A percentile compares a stretch with the other conserved stretches of the same genome.
Conservation (phyloP, 1,140 invertebrate genomes). For the Mylabris phalerata region DNA sequence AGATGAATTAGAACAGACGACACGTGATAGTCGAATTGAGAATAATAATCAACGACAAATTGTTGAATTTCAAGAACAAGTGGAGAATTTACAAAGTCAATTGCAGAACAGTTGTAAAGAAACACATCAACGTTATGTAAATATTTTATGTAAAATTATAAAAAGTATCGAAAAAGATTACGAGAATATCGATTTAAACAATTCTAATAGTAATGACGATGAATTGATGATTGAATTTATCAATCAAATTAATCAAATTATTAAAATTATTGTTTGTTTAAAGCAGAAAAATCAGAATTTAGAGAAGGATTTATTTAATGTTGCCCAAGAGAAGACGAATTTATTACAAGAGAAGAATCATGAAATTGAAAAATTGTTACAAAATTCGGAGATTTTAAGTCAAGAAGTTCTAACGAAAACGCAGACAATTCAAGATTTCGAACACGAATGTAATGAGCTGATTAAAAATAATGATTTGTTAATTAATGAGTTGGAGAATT, state of each 20-base stretch:
- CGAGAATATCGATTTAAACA: no score
- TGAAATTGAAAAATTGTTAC: conserved; percentile 37
- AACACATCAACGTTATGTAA: conserved; percentile 32
- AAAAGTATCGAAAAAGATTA: conserved; percentile 43
- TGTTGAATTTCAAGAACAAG: conserved; percentile 32
- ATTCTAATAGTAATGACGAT: conserved; percentile 36
- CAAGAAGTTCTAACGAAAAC: conserved; percentile 34
- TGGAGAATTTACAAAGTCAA: neutral
- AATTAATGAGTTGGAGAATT: conserved; percentile 52
- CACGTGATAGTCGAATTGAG: neutral
- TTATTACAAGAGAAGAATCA: conserved; percentile 34
- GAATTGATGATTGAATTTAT: conserved; percentile 23
- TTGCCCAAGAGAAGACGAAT: conserved; percentile 34
- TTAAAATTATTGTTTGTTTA: conserved; percentile 38
- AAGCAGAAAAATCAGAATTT: conserved; percentile 36
- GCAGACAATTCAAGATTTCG: conserved; percentile 44
- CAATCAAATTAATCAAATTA: conserved; percentile 38
- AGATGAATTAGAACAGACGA: conserved; percentile 15
- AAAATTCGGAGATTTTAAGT: conserved; percentile 34
- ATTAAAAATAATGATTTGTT: conserved; percentile 61
- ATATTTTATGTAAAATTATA: conserved; percentile 45
- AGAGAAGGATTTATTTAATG: conserved; percentile 38
- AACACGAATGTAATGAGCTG: conserved; percentile 55
- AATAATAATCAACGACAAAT: conserved; percentile 43
- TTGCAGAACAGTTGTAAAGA: neutral